These are phyloP conservation scores for Anodontia alba DNA, from an alignment of 2,888 invertebrate species.

Conservation along the genomic window DNA sequence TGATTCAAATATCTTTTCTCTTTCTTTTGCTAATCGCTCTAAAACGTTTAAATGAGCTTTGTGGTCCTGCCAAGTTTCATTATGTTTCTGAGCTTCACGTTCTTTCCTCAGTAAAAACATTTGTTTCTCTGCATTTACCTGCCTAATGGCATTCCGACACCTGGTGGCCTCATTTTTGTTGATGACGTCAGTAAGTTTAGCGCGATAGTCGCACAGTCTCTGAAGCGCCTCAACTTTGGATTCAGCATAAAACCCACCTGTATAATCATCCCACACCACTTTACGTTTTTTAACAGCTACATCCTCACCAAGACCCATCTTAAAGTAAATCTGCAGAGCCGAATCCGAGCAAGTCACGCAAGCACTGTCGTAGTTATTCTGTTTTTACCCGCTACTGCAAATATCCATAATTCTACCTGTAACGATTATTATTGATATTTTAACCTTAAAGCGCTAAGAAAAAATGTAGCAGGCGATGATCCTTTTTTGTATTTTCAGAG, in stretches of 20 bases:
- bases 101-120: conserved; percentile 71
- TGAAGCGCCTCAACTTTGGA: conserved; percentile 72
- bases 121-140: conserved; percentile 68
- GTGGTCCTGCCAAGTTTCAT: conserved; percentile 70
- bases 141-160: conserved; percentile 61
- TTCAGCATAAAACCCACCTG: conserved; percentile 72
- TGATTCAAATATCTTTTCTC: conserved; percentile 38
- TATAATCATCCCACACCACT: conserved; percentile 73
- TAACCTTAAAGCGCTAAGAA: too few relatives aligned
- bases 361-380: not conserved
- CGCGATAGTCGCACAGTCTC: conserved; percentile 69
- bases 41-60: conserved; percentile 72
- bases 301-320: conserved; percentile 42
- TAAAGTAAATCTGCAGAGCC: not conserved
- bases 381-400: too few relatives aligned
- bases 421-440: too few relatives aligned
- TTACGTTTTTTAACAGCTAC: conserved; percentile 66
- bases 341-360: too few relatives aligned
- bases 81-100: conserved; percentile 61
- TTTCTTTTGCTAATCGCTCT: conserved; percentile 62
- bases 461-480: too few relatives aligned
- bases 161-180: conserved; percentile 71
- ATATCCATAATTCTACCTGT: too few relatives aligned
- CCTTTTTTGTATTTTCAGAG: too few relatives aligned
- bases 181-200: conserved; percentile 71